Base-by-base conservation (phyloP, 1,140 invertebrate genomes). In the Hetaerina americana region DNA sequence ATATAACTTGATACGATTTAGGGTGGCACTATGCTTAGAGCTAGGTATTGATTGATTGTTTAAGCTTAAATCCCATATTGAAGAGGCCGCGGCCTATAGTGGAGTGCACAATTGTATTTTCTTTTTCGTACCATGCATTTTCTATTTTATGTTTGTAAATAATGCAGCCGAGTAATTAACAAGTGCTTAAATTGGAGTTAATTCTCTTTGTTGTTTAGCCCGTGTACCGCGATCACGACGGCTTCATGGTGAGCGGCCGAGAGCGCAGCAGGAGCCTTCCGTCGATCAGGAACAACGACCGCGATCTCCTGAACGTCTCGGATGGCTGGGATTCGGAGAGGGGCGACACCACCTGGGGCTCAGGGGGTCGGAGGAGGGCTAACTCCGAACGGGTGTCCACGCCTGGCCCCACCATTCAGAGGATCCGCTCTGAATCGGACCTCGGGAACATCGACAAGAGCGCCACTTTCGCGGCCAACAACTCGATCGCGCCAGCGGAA, bases 341-440 rank as follows among this genome's bases (percentile, higher is more conserved):
- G 3, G 10, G 2, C 2, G 40, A 57, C 15, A 57, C 40, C 3
- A 57, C 40, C 40, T 18, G 40, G 3, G 2, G 3, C 22, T 12
- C 15, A 2, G 40, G 40, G 22, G 22, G 22, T 3, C 40, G 40
- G 15, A 57, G 40, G 40, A 57, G 40, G 40, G 40, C 40, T 2
- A 18, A 57, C 22, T 57, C 40, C 15, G 40, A 57, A n/a, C 15
- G 40, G 10, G 22, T n/a, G 1, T n/a, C 15, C 10, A 18, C 40
- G 15, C 40, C 40, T 3, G 40, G 80, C 80, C 66, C 81, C 84
- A 73, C 31, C 26, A 81, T 89, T 57, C 80, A 84, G n/a, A 81
- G 87, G 27, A 86, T 88, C 27, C 86, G 88, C 70, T 92, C 90
- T 5, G 90, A 92, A 76, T 89, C 88, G 0, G 90, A 92, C 78